These are phyloP conservation scores for Anoplopoma fimbria DNA, from an alignment of 2,113 vertebrate genomes.

Conservation along the genomic window DNA sequence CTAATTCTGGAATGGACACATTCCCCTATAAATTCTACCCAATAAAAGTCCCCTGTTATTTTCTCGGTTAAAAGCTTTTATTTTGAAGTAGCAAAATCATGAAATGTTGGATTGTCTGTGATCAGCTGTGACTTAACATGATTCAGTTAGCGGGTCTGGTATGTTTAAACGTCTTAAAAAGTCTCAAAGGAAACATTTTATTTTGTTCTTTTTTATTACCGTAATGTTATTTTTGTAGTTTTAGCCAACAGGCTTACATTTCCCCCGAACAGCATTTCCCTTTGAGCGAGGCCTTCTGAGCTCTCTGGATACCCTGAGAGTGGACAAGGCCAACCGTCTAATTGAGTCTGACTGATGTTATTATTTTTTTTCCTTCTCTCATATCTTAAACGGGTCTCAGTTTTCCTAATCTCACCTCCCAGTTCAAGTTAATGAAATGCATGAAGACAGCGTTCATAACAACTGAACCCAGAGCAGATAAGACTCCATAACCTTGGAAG, in stretches of 20 bases:
- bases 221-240: neutral
- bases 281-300: neutral
- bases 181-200: neutral
- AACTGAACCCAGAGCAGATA: constrained; percentile 29
- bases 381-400: constrained; percentile 32
- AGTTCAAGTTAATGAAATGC: constrained; percentile 22
- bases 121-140: too few relatives aligned
- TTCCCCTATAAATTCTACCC: too few relatives aligned
- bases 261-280: neutral
- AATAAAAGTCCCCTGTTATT: too few relatives aligned
- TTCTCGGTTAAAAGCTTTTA: too few relatives aligned
- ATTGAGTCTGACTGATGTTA: constrained; percentile 16
- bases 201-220: neutral
- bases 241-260: too few relatives aligned
- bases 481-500: constrained; percentile 7
- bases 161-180: neutral
- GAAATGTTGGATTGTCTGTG: too few relatives aligned
- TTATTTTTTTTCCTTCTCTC: neutral
- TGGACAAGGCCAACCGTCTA: neutral
- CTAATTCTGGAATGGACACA: too few relatives aligned
- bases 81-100: too few relatives aligned
- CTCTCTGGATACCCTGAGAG: constrained; percentile 12
- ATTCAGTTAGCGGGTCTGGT: too few relatives aligned
- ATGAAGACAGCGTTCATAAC: constrained; percentile 12
- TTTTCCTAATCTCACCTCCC: constrained; percentile 18